These are phyloP conservation scores for Euphonia xanthogaster DNA, from an alignment of 2,797 vertebrate species.

Conservation along the genomic window DNA sequence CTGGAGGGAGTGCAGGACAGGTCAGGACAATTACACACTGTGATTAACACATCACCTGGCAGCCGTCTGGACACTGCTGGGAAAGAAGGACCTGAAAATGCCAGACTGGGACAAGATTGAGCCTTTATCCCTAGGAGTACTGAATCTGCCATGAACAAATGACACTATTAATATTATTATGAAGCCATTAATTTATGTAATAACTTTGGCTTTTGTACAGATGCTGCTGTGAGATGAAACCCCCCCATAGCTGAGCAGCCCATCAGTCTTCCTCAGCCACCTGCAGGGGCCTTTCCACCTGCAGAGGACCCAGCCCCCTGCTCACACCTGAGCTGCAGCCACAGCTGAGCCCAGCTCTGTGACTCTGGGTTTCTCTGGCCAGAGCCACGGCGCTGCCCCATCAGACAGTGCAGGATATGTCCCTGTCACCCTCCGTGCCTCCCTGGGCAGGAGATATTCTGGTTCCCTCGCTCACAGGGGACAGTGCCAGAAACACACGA, in stretches of 20 bases:
- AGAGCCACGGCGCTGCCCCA: accelerated
- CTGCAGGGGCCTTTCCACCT: background rate
- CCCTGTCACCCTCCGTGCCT: background rate
- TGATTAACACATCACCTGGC: background rate
- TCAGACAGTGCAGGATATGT: accelerated
- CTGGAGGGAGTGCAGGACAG: background rate
- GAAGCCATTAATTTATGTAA: background rate
- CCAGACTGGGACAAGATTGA: background rate
- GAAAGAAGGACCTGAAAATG: background rate
- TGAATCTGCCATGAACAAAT: background rate
- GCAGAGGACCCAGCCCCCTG: accelerated
- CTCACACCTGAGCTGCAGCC: background rate
- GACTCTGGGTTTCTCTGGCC: background rate
- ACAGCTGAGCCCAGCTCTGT: background rate
- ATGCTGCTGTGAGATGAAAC: background rate
- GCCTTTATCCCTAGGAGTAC: background rate
- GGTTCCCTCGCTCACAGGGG: background rate
- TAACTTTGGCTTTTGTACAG: background rate
- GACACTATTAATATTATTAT: background rate
- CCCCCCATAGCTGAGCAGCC: background rate
- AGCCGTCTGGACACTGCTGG: background rate
- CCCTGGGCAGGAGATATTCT: background rate
- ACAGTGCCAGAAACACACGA: background rate
- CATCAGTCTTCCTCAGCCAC: background rate
- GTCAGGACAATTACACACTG: background rate